Evolutionary conservation across 2,797 vertebrate genomes (phyloP).

Genomic region (Amphiprion clarkii): DNA sequence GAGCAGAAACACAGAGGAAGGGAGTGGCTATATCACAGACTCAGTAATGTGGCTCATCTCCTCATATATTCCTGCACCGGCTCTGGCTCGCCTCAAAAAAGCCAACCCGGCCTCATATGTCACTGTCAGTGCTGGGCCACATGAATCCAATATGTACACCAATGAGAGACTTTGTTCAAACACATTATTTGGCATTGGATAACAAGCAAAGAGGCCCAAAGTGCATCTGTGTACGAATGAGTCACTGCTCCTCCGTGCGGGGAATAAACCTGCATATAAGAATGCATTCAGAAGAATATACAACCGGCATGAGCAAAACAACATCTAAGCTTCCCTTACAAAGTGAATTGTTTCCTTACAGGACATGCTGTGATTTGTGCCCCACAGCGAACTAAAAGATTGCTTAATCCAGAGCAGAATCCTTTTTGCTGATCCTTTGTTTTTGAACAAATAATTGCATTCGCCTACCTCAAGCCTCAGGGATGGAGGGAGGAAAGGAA

Average conservation of each 20-base stretch:
- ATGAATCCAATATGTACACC: constrained; percentile 66
- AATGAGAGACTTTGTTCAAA: constrained; percentile 63
- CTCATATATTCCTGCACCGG: constrained; percentile 24
- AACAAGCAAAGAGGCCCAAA: constrained; percentile 52
- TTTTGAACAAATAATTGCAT: constrained; percentile 71
- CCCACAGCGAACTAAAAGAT: constrained; percentile 45
- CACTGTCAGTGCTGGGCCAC: constrained; percentile 61
- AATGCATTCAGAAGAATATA: constrained; percentile 29
- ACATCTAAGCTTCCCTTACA: constrained; percentile 40
- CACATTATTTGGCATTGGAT: constrained; percentile 66
- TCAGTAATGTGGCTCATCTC: constrained; percentile 41
- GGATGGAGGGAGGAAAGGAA: constrained; percentile 34
- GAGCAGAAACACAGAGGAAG: constrained; percentile 32
- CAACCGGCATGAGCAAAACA: constrained; percentile 14
- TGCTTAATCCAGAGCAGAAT: constrained; percentile 49
- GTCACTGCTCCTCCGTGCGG: constrained; percentile 18
- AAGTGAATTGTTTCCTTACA: constrained; percentile 31
- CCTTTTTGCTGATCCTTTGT: constrained; percentile 67
- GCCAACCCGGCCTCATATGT: constrained; percentile 61
- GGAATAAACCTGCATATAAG: constrained; percentile 31
- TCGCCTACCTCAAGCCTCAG: constrained; percentile 36
- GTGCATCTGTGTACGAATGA: constrained; percentile 19
- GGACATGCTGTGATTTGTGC: constrained; percentile 27
- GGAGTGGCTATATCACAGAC: constrained; percentile 42
- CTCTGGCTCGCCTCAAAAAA: constrained; percentile 22